Base-by-base conservation (phyloP, 2,888 invertebrate genomes). In the Frankliniella intonsa region DNA sequence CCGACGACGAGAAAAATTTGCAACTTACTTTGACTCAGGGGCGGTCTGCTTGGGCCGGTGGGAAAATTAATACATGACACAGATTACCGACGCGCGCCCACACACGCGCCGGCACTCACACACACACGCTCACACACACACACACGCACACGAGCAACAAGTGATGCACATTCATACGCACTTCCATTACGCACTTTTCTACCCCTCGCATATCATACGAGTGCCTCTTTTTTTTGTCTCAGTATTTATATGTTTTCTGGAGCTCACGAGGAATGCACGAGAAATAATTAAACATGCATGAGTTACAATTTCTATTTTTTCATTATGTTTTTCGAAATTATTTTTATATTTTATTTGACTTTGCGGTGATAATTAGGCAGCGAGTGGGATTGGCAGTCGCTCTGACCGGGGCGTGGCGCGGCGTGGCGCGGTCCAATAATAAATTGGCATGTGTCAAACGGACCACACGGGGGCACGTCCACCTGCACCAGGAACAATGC, bases 51-150 rank as follows among this genome's bases (percentile, higher is more conserved):
- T 38, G 38, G 38, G 38, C 38, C 38, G 2, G 38, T 38, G 38
- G 38, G 25, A 12, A 76, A 76, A 76, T 76, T 76, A 76, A 76
- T 76, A 76, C 69, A 22, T 76, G 69, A 76, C 69, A 76, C 69
- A 76, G 69, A 76, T 76, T 76, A 22, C 69, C 22, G n/a, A 69
- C n/a, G 69, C 69, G 25, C 11, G 69, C 69, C n/a, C 25, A 22
- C 25, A 22, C 69, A 12, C 69, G 12, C 3, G 22, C 22, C 10
- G 12, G 12, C 12, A n/a, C n/a, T n/a, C n/a, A 17, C 22, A 22
- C 25, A 25, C 69, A 22, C n/a, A 10, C 22, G 25, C 25, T 3
- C 22, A 22, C 69, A 22, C 69, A 22, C 69, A 76, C 25, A 25
- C 69, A 76, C 69, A 10, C 69, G 9, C 62, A 14, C 62, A 14